Base-by-base conservation (phyloP, 2,888 invertebrate genomes). In the Nemapogon koenigi region DNA sequence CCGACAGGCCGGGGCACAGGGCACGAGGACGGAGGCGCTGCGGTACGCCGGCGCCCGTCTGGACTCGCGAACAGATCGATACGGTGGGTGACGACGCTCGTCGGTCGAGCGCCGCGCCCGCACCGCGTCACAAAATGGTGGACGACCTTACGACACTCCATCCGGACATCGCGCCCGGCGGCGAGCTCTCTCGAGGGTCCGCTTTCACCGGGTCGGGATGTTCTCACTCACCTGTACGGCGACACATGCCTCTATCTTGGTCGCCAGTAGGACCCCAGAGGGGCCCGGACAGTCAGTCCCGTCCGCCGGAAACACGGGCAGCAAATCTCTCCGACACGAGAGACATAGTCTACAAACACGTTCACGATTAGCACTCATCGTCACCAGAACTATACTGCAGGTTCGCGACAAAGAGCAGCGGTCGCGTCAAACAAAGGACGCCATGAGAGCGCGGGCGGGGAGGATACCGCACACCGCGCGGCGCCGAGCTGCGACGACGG, bases 201-300 rank as follows among this genome's bases (percentile, higher is more conserved):
- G 76, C 78, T 78, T 78, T 78, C 78, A 78, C 78, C 73, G 58
- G 53, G 53, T 59, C 50, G 58, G 56, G 50, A 52, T 51, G 55
- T 58, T 59, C 65, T 54, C 59, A 72, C 83, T 62, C 71, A 88
- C 88, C 83, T 87, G 82, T 46, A 88, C 81, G 41, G 84, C 80
- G 49, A 88, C 73, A 56, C 83, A 85, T 56, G 81, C 80, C 58
- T 80, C 80, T 59, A 88, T 88, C 79, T 84, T 86, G 47, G 78
- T 78, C 44, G 78, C 82, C 52, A 88, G 73, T 57, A 79, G 65
- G n/a, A n/a, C n/a, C n/a, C n/a, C n/a, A 66, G 65, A 58, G 64
- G 81, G 62, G 59, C 78, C 78, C 61, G 70, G 59, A 61, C 71
- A 73, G 70, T 71, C 73, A 62, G 71, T 69, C 73, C 75, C 76